Evolutionary conservation across 2,888 invertebrate genomes (phyloP).

Genomic region (Amblyteles armatorius): DNA sequence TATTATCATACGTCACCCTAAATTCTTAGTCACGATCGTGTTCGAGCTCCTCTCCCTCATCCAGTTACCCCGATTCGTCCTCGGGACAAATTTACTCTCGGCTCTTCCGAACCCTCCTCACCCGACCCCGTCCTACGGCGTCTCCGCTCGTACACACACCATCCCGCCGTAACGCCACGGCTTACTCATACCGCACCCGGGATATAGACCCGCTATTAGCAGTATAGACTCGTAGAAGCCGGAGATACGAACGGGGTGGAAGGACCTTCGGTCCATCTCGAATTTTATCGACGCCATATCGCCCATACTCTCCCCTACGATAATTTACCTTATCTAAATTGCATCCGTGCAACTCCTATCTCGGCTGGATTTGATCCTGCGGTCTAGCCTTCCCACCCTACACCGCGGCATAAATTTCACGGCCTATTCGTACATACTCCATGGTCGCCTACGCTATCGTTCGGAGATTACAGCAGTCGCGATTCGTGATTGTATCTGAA

Average conservation of each 20-base stretch:
- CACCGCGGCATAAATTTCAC: conserved; percentile 57
- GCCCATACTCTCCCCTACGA: conserved; percentile 35
- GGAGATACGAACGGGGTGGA: conserved; percentile 42
- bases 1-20: conserved; percentile 69
- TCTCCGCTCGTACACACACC: conserved; percentile 4
- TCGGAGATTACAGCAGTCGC: conserved; percentile 8
- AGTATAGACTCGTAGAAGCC: conserved; percentile 46
- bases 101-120: conserved; percentile 41
- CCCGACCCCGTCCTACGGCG: background rate
- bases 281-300: conserved; percentile 57
- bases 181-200: conserved; percentile 44
- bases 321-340: conserved; percentile 76
- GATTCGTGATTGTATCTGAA: background rate
- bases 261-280: conserved; percentile 56
- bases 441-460: conserved; percentile 21
- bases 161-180: conserved; percentile 13
- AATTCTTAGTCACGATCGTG: conserved; percentile 71
- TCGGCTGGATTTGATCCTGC: conserved; percentile 62
- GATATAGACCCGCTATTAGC: conserved; percentile 25
- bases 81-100: conserved; percentile 68
- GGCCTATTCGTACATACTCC: conserved; percentile 60
- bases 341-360: conserved; percentile 68
- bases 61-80: conserved; percentile 30
- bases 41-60: conserved; percentile 40
- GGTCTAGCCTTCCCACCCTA: conserved; percentile 36